phyloP scores from a whole-genome alignment of 2,797 vertebrate genomes.

The Artibeus lituratus region DNA sequence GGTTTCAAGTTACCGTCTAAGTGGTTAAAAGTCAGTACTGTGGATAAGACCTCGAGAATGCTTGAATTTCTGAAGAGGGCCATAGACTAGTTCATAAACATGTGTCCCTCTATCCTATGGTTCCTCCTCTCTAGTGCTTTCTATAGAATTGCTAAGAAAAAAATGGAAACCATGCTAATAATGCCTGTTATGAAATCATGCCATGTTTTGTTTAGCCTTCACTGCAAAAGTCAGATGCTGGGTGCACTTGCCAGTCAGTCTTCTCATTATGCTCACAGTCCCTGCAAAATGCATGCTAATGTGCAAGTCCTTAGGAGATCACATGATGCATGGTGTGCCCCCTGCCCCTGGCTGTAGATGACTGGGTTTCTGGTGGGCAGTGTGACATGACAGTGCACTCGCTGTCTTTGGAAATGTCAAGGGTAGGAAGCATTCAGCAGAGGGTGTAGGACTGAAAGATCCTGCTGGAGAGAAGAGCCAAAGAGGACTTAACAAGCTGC shows the following conservation, averaged over 20 bases:
- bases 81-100: not conserved
- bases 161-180: not conserved
- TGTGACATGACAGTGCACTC: not conserved
- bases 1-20: slow-evolving; percentile 46
- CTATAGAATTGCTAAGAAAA: not conserved
- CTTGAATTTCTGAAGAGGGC: slow-evolving; percentile 29
- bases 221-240: not conserved
- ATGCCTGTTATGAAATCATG: not conserved
- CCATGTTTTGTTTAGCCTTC: not conserved
- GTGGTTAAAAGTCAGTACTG: slow-evolving; percentile 31
- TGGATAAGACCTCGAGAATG: not conserved
- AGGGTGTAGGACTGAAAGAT: not conserved
- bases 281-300: not conserved
- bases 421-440: not conserved
- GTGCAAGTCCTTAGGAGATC: not conserved
- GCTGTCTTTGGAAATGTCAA: not conserved
- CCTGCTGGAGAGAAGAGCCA: not conserved
- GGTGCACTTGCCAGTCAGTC: not conserved
- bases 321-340: not conserved
- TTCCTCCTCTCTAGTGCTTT: slow-evolving; percentile 13
- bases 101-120: not conserved
- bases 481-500: not conserved
- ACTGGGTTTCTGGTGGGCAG: not conserved
- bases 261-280: not conserved
- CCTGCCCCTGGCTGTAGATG: not conserved